Base-by-base conservation (phyloP, 2,113 vertebrate species). In the Pholis gunnellus region DNA sequence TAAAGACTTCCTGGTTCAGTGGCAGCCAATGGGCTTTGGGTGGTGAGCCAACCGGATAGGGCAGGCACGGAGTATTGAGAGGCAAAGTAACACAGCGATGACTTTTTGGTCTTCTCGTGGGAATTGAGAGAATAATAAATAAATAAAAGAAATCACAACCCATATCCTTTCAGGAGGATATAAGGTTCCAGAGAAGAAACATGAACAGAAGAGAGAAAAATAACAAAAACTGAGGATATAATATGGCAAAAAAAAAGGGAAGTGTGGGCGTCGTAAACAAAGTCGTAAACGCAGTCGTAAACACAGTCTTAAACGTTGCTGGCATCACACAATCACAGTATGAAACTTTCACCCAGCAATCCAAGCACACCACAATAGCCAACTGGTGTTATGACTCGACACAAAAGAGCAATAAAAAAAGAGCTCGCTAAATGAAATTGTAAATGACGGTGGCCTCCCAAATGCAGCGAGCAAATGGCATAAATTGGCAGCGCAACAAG, bases 401-500 rank as follows among this genome's bases (percentile, higher is more conserved):
- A 81, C 63, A 36, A 82, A 84, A 46, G 18, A 82, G 69, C 67
- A 81, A 67, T 84, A 77, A 59, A 17, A 46, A 48, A 52, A 65
- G 31, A 75, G 59, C 52, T 60, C 6, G 34, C 46, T 82, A 79
- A 87, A 87, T 88, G 73, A 68, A 90, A 82, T 64, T 80, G 88
- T 75, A 88, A 92, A 91, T 87, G 71, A 90, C 84, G 75, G 64
- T 54, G 57, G 73, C 40, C 70, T 81, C 71, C 60, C 60, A 14
- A 69, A 82, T 88, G 71, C 64, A 76, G 67, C 48, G 36, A 66
- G 76, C 79, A 85, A 92, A 87, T 83, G 77, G 84, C 79, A 75
- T 56, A 60, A 87, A 79, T 75, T 91, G 90, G 90, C 90, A 77
- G 63, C 7, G 25, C 66, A 82, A 80, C 82, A 82, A 83, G 79